Evolutionary conservation across 2,113 vertebrate species (phyloP), one percentile per base, ranked within the genome.

Genomic region (Myotis yumanensis): DNA sequence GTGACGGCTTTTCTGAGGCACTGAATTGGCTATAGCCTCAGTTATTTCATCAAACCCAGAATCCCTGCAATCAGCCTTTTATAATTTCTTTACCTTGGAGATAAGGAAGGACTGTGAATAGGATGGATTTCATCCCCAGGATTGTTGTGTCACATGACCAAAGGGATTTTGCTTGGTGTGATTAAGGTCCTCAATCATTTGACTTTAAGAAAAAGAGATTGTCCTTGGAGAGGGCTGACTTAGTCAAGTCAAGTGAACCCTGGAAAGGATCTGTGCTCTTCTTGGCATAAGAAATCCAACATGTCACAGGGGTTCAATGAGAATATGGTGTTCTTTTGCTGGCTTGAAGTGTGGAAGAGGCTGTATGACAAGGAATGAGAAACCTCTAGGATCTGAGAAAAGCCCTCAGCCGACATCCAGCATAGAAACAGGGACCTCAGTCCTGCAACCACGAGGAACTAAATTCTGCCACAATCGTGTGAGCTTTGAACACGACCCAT

Each of bases 21-120:
- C 10, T 62, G 23, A 62, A 11, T 62, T 62, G 23, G 11, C 16
- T 54, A 54, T 23, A 80, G 46, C 79, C 23, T 40, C 57, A 59
- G 25, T 75, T 79, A 77, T n/a, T 84, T 92, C 83, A 57, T 69
- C 32, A 92, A 81, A 91, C 14, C n/a, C 73, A 93, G 35, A 84
- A 92, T 84, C 35, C 40, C 11, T 43, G 32, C 25, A 83, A 37
- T 46, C 32, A 48, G 28, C 3, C 66, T 86, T 75, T n/a, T 79
- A 23, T 48, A 90, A 51, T 43, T 75, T 7, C 51, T 48, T 59
- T 43, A 7, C 43, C n/a, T 71, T 81, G 43, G 48, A 51, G 76
- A 43, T 25, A 86, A 11, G 30, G 37, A 37, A 48, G n/a, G 37
- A 43, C 43, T 80, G 9, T 86, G 40, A 86, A 43, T 30, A 75